Evolutionary conservation across 1,140 invertebrate species (phyloP).

Genomic region (Uloborus diversus): DNA sequence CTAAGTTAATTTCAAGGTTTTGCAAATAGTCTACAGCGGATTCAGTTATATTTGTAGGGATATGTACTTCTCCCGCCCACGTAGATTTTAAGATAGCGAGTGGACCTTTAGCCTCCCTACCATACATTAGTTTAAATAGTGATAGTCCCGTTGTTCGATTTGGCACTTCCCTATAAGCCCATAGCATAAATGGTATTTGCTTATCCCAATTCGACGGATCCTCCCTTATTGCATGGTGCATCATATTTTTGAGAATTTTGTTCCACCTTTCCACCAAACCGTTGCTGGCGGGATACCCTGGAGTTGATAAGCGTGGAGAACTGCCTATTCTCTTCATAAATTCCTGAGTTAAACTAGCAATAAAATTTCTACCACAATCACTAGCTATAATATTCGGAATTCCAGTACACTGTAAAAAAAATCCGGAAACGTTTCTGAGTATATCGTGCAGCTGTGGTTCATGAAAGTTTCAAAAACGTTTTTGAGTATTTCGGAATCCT

Average conservation of each 20-base stretch:
- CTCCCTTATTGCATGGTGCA: neutral
- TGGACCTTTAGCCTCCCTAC: neutral
- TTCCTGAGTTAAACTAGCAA: neutral
- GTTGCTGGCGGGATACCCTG: neutral
- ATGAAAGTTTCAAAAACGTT: too few species aligned
- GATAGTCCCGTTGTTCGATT: neutral
- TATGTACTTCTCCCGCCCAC: neutral
- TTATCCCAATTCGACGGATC: neutral
- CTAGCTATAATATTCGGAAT: neutral
- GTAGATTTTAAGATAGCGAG: slow-evolving; percentile 4
- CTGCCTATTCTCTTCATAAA: neutral
- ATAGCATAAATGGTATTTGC: slow-evolving; percentile 4
- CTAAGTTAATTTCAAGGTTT: neutral
- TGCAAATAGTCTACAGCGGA: neutral
- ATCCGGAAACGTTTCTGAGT: too few species aligned
- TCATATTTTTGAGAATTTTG: neutral
- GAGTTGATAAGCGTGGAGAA: neutral
- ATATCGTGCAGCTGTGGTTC: too few species aligned
- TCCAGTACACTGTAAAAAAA: too few species aligned
- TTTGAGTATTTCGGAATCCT: too few species aligned
- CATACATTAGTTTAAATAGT: slow-evolving; percentile 12
- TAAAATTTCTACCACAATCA: slow-evolving; percentile 19
- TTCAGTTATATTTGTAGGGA: neutral
- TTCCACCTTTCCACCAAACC: neutral
- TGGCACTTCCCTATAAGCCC: slow-evolving; percentile 12